Base-by-base conservation (phyloP, 2,797 vertebrate genomes). In the Ceryle rudis region DNA sequence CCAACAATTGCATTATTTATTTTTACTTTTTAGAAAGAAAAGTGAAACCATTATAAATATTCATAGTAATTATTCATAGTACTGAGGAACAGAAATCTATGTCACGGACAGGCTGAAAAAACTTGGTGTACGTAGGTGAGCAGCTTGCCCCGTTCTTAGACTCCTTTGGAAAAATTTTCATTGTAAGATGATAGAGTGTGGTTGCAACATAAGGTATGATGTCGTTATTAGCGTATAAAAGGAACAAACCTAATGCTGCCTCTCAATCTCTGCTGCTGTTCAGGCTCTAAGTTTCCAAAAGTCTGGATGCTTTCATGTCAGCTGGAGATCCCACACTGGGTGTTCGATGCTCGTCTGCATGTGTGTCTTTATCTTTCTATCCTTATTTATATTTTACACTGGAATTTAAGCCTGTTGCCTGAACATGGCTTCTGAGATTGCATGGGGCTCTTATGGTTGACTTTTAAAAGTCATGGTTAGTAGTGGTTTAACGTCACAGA, bases 161-260 rank as follows among this genome's bases (percentile, higher is more conserved):
- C 4, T 70, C 14, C 35, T 69, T 85, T 65, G 37, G 39, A 28
- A 81, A 55, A 67, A 60, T 9, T 2, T 17, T 44, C 46, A 7
- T 26, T 44, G 2, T 29, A 5, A 65, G 62, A 57, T 16, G 46
- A 18, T 81, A 25, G 31, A 21, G 22, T 75, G 15, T 57, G 74
- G 10, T 35, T 89, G 71, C 64, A 89, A 16, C 14, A 9, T 71
- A 54, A 57, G 69, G 35, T 67, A 19, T 85, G 79, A 90, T 93
- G 65, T 83, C 79, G 44, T 64, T 82, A 90, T 83, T 92, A 88
- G 51, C 69, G 75, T 83, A 77, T 57, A 64, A 87, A 91, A 89
- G 51, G 61, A 77, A 35, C 28, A 52, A 75, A 66, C 71, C 51
- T 66, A 86, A 11, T 55, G n/a, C 19, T 90, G 58, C 51, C 29